Percentiles rank a stretch among this genome's conserved stretches.
Evolutionary conservation across 2,113 vertebrate genomes (phyloP).

Genomic region (Oreochromis spilurus): DNA sequence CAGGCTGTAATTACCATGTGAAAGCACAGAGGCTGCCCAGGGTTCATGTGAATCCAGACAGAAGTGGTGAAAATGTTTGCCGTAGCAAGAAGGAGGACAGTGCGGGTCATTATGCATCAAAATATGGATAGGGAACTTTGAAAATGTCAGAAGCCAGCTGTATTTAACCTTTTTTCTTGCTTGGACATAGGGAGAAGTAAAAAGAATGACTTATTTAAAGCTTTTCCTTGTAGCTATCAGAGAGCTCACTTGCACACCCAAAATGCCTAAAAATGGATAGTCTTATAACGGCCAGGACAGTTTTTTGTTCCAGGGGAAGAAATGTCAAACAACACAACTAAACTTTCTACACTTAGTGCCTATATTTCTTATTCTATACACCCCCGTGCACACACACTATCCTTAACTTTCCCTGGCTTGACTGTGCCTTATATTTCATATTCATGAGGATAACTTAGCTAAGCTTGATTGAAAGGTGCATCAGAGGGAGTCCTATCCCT

Average conservation of each 20-base stretch:
- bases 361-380: constrained; percentile 31
- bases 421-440: constrained; percentile 59
- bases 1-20: constrained; percentile 64
- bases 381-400: constrained; percentile 24
- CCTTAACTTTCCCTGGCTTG: constrained; percentile 39
- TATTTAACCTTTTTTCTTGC: constrained; percentile 34
- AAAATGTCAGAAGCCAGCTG: constrained; percentile 54
- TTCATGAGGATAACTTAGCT: constrained; percentile 71
- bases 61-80: constrained; percentile 31
- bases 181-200: not conserved
- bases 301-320: not conserved
- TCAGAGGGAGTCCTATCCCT: constrained; percentile 64
- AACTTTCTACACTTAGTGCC: not conserved
- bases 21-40: constrained; percentile 34
- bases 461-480: constrained; percentile 75
- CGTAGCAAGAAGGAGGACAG: constrained; percentile 25
- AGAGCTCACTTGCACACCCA: not conserved
- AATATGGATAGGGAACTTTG: constrained; percentile 37
- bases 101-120: constrained; percentile 12
- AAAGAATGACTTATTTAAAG: not conserved
- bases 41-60: constrained; percentile 23
- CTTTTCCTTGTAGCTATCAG: not conserved
- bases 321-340: not conserved
- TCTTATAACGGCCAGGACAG: not conserved
- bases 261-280: not conserved